phyloP scores from a whole-genome alignment of 2,888 invertebrate species.

The Sarcophaga rosellei region DNA sequence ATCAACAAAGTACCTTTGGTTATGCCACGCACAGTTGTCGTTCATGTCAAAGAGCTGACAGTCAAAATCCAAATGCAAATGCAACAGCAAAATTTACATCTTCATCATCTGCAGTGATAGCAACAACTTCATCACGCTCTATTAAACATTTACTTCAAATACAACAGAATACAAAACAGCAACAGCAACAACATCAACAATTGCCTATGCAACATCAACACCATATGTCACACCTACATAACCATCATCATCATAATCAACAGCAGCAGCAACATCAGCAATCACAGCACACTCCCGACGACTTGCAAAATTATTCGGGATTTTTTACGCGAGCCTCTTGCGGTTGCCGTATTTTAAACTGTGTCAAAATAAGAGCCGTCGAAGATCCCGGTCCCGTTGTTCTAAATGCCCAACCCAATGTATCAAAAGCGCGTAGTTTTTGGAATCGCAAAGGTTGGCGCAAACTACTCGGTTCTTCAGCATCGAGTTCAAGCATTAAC shows the following conservation, averaged over 20 bases:
- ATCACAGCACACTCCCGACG: constrained; percentile 31
- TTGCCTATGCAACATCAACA: too few relatives aligned
- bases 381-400: constrained; percentile 80
- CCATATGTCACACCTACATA: neutral
- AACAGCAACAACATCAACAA: constrained; percentile 29
- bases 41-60: constrained; percentile 76
- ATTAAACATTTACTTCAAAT: constrained; percentile 64
- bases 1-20: constrained; percentile 70
- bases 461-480: constrained; percentile 88
- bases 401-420: constrained; percentile 71
- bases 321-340: constrained; percentile 81
- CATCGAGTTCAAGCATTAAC: constrained; percentile 87
- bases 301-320: constrained; percentile 68
- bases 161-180: constrained; percentile 69
- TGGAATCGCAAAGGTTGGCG: constrained; percentile 91
- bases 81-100: too few relatives aligned
- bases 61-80: constrained; percentile 29
- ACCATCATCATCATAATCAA: neutral
- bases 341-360: constrained; percentile 79
- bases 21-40: constrained; percentile 78
- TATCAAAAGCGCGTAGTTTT: constrained; percentile 82
- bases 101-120: neutral
- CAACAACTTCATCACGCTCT: constrained; percentile 48
- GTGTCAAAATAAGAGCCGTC: constrained; percentile 82
- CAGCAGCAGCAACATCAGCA: neutral